Evolutionary conservation across 1,140 invertebrate species (phyloP), one percentile per base, ranked within the genome.

Genomic region (Temnothorax nylanderi): DNA sequence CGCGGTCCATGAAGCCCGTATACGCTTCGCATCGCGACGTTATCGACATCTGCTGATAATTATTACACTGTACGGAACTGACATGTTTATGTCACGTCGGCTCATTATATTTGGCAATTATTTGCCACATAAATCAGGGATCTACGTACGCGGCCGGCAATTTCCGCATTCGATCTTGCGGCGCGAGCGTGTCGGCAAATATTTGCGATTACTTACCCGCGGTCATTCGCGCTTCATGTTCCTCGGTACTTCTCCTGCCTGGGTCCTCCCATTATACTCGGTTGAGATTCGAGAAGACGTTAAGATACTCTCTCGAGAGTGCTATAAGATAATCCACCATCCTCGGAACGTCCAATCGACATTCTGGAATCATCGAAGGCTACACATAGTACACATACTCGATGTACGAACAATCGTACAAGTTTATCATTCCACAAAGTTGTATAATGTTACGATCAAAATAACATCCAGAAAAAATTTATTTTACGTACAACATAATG

Each of bases 181-280:
- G 60, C 47, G 76, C 76, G 67, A 74, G 69, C 80, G 78, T 74
- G 54, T 84, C 78, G 72, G 88, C 87, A 85, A 74, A 88, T 88
- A 89, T 88, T 89, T 74, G 72, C 88, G 80, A 85, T 89, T 89
- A 89, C 86, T 82, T 88, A 78, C 44, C 65, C 69, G 58, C 51
- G 56, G 21, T 58, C 67, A 67, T 69, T 87, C 77, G 62, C 51
- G 60, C 58, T 65, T 62, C 56, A 26, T 56, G 54, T 51, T 87
- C 13, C 72, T 54, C 47, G 26, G 11, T 87, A 34, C 26, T 41
- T 62, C 34, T 69, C 11, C 32, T 18, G 8, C 49, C 58, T 62
- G 8, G 8, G 26, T 74, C 32, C 26, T 69, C 51, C 41, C 51
- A 32, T 32, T 81, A n/a, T 47, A 56, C 34, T 62, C 54, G 54